These are phyloP conservation scores for Myiagra hebetior DNA, from an alignment of 2,113 vertebrate genomes.

Conservation along the genomic window DNA sequence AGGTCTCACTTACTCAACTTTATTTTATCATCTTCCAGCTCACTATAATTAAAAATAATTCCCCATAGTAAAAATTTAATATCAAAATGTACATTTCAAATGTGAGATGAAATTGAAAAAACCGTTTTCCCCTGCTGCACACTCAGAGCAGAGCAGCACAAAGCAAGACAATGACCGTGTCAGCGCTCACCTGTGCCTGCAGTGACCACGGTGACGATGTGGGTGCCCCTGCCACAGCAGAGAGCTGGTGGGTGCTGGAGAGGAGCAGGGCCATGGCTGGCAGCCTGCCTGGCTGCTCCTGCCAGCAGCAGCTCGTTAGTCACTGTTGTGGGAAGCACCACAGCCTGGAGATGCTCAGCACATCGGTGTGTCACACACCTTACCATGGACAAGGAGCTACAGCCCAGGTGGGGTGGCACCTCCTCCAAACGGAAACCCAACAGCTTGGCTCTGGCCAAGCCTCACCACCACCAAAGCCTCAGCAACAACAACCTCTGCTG, in stretches of 20 bases:
- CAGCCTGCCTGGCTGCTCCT: background rate
- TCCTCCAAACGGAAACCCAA: background rate
- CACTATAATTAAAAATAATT: conserved; percentile 64
- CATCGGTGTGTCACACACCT: background rate
- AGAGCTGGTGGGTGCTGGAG: background rate
- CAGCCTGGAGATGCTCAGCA: conserved; percentile 2
- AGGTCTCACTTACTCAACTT: conserved; percentile 52
- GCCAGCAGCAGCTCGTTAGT: background rate
- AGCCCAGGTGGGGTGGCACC: background rate
- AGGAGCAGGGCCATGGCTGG: background rate
- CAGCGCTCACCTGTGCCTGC: fast-evolving
- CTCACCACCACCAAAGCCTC: background rate
- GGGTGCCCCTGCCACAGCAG: fast-evolving
- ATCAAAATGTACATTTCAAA: conserved; percentile 49
- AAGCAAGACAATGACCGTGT: background rate
- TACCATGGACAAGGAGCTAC: background rate
- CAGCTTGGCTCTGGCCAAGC: background rate
- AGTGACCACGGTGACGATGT: background rate
- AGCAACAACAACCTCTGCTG: background rate
- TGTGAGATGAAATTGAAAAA: background rate
- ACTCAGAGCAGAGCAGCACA: fast-evolving
- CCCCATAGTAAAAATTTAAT: conserved; percentile 34
- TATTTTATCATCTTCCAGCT: conserved; percentile 44
- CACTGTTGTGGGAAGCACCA: background rate
- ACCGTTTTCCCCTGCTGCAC: background rate